Evolutionary conservation across 2,797 vertebrate species (phyloP), one percentile per base, ranked within the genome.

Genomic region (Karalla daura): DNA sequence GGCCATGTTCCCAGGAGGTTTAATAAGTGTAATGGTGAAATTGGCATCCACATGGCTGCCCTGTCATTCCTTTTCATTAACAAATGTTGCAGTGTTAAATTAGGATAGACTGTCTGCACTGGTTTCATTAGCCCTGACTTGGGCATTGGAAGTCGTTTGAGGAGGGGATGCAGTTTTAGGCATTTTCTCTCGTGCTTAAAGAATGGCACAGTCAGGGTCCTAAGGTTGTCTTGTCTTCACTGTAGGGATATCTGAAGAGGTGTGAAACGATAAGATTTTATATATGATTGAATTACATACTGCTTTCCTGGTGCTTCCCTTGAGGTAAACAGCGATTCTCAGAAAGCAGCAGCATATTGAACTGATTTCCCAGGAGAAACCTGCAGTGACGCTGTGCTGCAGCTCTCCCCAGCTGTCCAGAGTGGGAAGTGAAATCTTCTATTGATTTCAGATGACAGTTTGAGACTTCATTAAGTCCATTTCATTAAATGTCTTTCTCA

Each of bases 11-110:
- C 89, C 81, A 77, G 80, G 77, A 39, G 70, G 54, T 86, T 80
- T 86, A 92, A 92, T 92, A 89, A 81, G 79, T 73, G 23, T 89
- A 92, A 93, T 93, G 87, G 90, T 64, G 65, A 76, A 81, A 61
- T 61, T 90, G 86, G 88, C 87, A 63, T 30, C 33, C 63, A n/a
- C 33, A 63, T 51, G 49, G 28, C 52, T 33, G 64, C 66, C 51
- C 60, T 60, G 65, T 73, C 51, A 17, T 46, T 83, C 73, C 70
- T 76, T 81, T 85, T 85, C 65, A 86, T 89, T 66, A 79, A 80
- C 68, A 88, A 86, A 84, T 83, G 74, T 74, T 70, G 53, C 45
- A 15, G 53, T 32, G 56, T 21, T 74, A 69, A 77, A 83, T 83
- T 77, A 74, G 32, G 64, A 74, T 17, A 27, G 53, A 45, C 63